phyloP scores from a whole-genome alignment of 2,888 invertebrate species.

The Hypsopygia costalis region DNA sequence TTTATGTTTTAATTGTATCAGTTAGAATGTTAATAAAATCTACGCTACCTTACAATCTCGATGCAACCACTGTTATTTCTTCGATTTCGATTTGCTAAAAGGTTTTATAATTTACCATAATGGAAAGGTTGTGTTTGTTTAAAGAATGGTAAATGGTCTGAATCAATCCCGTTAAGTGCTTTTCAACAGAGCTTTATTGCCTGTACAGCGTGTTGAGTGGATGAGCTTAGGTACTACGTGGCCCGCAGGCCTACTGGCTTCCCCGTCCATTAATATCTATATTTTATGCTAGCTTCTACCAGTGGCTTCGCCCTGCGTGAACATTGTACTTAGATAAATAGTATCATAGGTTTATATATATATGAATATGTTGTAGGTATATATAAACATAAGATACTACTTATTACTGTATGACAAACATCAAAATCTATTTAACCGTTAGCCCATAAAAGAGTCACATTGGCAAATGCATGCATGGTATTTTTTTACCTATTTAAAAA shows the following conservation, averaged over 20 bases:
- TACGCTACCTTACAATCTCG: not conserved
- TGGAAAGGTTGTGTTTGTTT: constrained; percentile 78
- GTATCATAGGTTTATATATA: too few species aligned
- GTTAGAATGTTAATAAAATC: not conserved
- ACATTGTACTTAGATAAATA: too few species aligned
- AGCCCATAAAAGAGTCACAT: too few species aligned
- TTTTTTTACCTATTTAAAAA: too few species aligned
- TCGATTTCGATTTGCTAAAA: constrained; percentile 61
- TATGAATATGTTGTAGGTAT: too few species aligned
- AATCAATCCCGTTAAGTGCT: constrained; percentile 79
- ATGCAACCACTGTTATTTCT: constrained; percentile 40
- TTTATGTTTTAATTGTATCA: too few species aligned
- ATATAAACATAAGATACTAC: too few species aligned
- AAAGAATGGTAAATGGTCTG: constrained; percentile 78
- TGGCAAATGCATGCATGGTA: too few species aligned
- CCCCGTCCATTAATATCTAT: constrained; percentile 3
- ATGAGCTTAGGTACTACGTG: constrained; percentile 38
- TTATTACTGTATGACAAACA: too few species aligned
- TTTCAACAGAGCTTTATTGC: constrained; percentile 77
- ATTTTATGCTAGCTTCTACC: too few species aligned
- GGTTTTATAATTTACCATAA: constrained; percentile 77
- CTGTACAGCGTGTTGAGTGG: constrained; percentile 59
- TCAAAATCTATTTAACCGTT: too few species aligned
- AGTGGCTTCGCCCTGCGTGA: too few species aligned
- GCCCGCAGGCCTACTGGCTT: constrained; percentile 26